phyloP scores from a whole-genome alignment of 2,888 invertebrate genomes.

The Oegoconia quadripuncta region DNA sequence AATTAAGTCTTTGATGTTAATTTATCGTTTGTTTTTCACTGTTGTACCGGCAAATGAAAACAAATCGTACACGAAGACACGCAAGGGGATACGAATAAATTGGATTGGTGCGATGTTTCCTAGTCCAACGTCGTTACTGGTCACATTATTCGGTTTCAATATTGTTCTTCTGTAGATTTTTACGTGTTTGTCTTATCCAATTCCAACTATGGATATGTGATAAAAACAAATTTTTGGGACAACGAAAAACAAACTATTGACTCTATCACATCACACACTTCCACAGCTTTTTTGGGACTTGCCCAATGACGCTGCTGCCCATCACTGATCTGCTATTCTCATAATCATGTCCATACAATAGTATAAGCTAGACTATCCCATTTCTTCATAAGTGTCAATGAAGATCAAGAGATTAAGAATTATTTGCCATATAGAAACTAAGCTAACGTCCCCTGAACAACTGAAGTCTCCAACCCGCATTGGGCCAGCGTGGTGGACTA shows the following conservation, averaged over 20 bases:
- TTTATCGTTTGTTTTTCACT: conserved; percentile 70
- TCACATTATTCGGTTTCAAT: not conserved
- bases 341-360: no score
- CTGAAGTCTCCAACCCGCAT: no score
- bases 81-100: conserved; percentile 66
- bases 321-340: no score
- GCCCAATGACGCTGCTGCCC: no score
- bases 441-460: no score
- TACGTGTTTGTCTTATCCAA: no score
- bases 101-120: conserved; percentile 45
- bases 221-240: not conserved
- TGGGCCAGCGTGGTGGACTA: no score
- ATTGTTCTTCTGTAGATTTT: not conserved
- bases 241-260: no score
- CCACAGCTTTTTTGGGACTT: not conserved
- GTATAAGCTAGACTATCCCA: no score
- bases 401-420: no score
- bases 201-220: not conserved
- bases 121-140: not conserved
- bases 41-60: conserved; percentile 67
- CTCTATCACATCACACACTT: not conserved
- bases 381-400: no score
- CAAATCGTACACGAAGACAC: conserved; percentile 68
- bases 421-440: no score
- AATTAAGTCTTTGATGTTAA: conserved; percentile 73